These are phyloP conservation scores for Eurystomus gularis DNA, from an alignment of 2,113 vertebrate genomes.

Conservation along the genomic window DNA sequence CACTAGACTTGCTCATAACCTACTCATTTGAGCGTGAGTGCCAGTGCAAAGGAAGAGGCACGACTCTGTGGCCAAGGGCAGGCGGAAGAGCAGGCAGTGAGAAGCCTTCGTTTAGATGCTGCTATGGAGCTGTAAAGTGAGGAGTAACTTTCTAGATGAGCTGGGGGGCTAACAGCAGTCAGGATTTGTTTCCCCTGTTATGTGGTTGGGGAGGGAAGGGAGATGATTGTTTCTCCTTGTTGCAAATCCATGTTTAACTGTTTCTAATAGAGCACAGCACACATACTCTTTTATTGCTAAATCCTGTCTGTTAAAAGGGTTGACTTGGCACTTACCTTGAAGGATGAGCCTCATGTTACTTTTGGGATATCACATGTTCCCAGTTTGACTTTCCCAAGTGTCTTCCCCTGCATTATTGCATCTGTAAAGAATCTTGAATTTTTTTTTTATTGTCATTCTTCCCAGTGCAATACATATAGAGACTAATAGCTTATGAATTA, in stretches of 20 bases:
- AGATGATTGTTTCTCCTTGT: not conserved
- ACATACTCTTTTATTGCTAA: not conserved
- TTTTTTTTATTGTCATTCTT: not conserved
- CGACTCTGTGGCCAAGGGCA: not conserved
- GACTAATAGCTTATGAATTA: not conserved
- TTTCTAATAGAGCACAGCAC: not conserved
- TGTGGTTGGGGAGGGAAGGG: not conserved
- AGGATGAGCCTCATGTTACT: not conserved
- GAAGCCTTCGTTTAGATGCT: not conserved
- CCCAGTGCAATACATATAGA: not conserved
- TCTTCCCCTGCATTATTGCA: not conserved
- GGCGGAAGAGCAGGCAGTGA: not conserved
- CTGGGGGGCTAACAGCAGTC: not conserved
- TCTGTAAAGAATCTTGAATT: not conserved
- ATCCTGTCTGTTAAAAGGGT: not conserved
- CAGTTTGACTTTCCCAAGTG: not conserved
- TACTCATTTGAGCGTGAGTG: not conserved
- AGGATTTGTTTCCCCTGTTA: not conserved
- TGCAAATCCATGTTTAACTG: not conserved
- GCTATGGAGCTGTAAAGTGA: not conserved
- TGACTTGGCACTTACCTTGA: not conserved
- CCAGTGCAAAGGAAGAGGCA: not conserved
- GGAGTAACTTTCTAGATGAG: not conserved
- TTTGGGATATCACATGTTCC: not conserved
- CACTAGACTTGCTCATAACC: not conserved